Conservation (phyloP, 2,888 invertebrate genomes). For the Oxyscelio sp. region DNA sequence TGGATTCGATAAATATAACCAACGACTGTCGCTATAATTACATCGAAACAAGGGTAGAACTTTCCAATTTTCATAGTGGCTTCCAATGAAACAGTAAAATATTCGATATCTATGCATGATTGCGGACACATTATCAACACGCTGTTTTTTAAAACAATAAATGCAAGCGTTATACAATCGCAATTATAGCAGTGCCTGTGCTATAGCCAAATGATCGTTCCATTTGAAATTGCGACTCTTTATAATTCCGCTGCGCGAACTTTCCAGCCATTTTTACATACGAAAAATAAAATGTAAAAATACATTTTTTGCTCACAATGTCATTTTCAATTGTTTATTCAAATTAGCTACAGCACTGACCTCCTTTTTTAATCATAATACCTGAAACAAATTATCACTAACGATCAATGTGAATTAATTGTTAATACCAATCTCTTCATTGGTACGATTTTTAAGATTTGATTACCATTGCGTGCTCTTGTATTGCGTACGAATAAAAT, state of each 20-base stretch:
- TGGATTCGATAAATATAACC: conserved; percentile 54
- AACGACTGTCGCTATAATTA: conserved; percentile 62
- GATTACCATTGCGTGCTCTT: conserved; percentile 21
- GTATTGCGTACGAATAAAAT: conserved; percentile 24
- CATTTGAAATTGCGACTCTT: conserved; percentile 26
- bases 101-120: conserved; percentile 62
- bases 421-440: conserved; percentile 29
- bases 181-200: conserved; percentile 37
- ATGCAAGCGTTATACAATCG: conserved; percentile 14
- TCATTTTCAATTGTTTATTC: conserved; percentile 7
- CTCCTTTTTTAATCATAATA: not conserved
- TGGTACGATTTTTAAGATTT: conserved; percentile 4
- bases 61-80: conserved; percentile 65
- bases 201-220: conserved; percentile 24
- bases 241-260: conserved; percentile 4
- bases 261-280: not conserved
- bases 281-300: conserved; percentile 5
- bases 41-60: conserved; percentile 67
- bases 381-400: no score
- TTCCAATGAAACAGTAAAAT: conserved; percentile 58
- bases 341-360: conserved; percentile 27
- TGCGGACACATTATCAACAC: conserved; percentile 58
- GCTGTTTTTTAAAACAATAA: conserved; percentile 41
- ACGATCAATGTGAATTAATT: not conserved
- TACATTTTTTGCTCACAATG: not conserved